Evolutionary conservation across 2,888 invertebrate species (phyloP).

Genomic region (Rhaphigaster nebulosa): DNA sequence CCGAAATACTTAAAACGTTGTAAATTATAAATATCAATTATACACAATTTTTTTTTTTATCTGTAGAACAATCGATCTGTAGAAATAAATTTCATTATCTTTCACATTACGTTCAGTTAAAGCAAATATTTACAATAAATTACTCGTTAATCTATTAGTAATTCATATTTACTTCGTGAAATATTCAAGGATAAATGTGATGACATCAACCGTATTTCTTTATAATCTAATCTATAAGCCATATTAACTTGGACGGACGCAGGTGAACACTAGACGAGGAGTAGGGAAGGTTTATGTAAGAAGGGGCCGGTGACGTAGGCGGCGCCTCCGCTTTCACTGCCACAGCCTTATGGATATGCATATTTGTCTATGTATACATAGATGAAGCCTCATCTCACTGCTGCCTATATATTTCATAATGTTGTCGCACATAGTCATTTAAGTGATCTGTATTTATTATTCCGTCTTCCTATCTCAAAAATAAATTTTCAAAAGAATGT

Average conservation of each 20-base stretch:
- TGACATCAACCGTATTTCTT: background rate
- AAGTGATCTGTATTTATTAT: too few species aligned
- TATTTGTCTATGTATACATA: background rate
- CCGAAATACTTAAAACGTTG: too few species aligned
- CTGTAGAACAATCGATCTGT: too few species aligned
- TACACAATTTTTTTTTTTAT: too few species aligned
- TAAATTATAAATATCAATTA: too few species aligned
- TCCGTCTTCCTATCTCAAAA: too few species aligned
- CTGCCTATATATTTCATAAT: background rate
- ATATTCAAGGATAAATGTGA: background rate
- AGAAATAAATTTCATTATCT: too few species aligned
- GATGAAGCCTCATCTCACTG: background rate
- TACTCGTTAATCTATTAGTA: background rate
- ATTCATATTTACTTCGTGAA: background rate
- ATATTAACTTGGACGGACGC: background rate
- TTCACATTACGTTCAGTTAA: too few species aligned
- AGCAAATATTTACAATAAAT: background rate
- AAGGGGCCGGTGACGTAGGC: conserved; percentile 14
- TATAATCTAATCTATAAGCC: background rate
- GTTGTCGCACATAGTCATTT: too few species aligned
- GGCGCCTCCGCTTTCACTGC: conserved; percentile 45
- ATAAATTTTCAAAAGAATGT: too few species aligned
- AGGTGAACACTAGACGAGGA: background rate
- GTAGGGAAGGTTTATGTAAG: conserved; percentile 31
- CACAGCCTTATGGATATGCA: conserved; percentile 4